Evolutionary conservation across 2,888 invertebrate species (phyloP).

Genomic region (Eristalinus sepulchralis): DNA sequence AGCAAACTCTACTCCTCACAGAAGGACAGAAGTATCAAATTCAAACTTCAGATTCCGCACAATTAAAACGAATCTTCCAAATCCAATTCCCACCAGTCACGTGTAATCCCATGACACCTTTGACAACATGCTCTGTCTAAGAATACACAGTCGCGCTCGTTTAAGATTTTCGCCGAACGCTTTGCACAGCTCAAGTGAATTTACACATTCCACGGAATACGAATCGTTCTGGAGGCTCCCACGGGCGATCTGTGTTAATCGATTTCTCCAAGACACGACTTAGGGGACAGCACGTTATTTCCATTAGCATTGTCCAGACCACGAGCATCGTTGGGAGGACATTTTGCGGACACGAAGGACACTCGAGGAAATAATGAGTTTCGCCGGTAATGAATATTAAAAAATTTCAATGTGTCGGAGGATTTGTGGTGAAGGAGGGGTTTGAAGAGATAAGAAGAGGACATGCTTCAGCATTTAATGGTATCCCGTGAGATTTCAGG

Average conservation of each 20-base stretch:
- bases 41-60: neutral
- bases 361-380: neutral
- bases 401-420: too few species aligned
- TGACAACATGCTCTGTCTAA: neutral
- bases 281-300: neutral
- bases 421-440: too few species aligned
- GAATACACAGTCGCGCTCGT: neutral
- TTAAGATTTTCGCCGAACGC: neutral
- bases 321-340: neutral
- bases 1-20: neutral
- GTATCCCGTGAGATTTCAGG: too few species aligned
- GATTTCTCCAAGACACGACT: neutral
- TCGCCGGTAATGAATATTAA: neutral
- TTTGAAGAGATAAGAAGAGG: too few species aligned
- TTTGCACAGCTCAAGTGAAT: neutral
- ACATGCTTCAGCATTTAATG: too few species aligned
- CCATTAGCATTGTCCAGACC: neutral
- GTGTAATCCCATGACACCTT: neutral
- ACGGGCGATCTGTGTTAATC: neutral
- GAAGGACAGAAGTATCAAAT: neutral
- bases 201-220: neutral
- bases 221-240: neutral
- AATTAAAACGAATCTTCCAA: neutral
- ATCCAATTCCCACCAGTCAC: neutral
- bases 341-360: neutral